Conservation (phyloP, 2,888 invertebrate species). For the Thera britannica region DNA sequence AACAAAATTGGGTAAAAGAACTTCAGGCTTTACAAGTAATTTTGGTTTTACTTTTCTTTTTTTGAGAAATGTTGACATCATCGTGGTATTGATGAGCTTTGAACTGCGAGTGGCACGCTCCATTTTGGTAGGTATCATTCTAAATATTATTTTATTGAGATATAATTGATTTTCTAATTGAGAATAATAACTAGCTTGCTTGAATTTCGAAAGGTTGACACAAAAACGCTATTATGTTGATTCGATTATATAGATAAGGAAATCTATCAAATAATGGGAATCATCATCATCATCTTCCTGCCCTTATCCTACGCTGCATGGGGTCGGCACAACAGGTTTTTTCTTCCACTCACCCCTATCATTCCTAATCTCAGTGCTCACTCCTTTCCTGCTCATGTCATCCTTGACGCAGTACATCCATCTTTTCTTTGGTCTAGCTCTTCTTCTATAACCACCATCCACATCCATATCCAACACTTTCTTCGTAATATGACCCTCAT, state of each 20-base stretch:
- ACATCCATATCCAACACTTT: too few relatives aligned
- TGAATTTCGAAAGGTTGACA: background rate
- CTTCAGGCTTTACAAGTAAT: background rate
- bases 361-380: too few relatives aligned
- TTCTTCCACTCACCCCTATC: too few relatives aligned
- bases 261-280: background rate
- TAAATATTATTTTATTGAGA: background rate
- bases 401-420: too few relatives aligned
- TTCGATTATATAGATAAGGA: background rate
- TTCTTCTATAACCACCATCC: too few relatives aligned
- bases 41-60: constrained; percentile 1
- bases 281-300: too few relatives aligned
- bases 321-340: too few relatives aligned
- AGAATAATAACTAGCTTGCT: background rate
- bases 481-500: too few relatives aligned
- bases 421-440: too few relatives aligned
- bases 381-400: too few relatives aligned
- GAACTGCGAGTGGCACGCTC: background rate
- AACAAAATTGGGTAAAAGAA: constrained; percentile 9
- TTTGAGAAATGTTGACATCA: background rate
- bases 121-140: background rate
- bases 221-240: background rate
- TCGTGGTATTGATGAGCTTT: background rate
- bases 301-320: too few relatives aligned
- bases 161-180: background rate